Evolutionary conservation across 1,140 invertebrate genomes (phyloP).

Genomic region (Wiebesia pumilae): DNA sequence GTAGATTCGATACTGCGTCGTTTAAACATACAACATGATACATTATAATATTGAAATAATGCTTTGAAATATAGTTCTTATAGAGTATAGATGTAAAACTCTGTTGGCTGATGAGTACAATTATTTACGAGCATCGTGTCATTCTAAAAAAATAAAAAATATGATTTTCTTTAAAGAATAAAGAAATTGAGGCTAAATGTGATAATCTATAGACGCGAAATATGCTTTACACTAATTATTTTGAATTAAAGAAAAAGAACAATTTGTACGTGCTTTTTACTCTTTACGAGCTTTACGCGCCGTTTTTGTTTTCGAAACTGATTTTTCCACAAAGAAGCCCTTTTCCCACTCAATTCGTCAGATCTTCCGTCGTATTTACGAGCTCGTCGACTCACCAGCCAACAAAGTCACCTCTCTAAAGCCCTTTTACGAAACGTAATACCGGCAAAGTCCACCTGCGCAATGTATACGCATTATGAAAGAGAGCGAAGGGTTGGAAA

Average conservation of each 20-base stretch:
- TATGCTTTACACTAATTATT: background rate
- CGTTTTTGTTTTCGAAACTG: background rate
- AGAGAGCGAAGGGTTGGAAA: background rate
- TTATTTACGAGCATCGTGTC: too few relatives aligned
- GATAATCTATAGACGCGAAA: background rate
- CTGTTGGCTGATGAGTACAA: too few relatives aligned
- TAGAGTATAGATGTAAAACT: too few relatives aligned
- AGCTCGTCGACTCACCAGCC: background rate
- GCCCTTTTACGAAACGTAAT: background rate
- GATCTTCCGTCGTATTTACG: slow-evolving; percentile 29
- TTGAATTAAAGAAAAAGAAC: background rate
- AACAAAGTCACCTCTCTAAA: background rate
- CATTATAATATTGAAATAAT: too few relatives aligned
- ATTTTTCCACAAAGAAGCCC: slow-evolving; percentile 17
- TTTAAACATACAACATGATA: too few relatives aligned
- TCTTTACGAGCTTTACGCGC: background rate
- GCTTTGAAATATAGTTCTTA: too few relatives aligned
- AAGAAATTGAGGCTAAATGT: background rate
- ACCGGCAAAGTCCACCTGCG: background rate
- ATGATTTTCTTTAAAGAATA: background rate
- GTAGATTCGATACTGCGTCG: too few relatives aligned
- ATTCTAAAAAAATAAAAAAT: too few relatives aligned
- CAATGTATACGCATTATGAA: background rate
- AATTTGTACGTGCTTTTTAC: background rate
- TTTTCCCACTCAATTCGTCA: slow-evolving; percentile 28